Evolutionary conservation across 2,797 vertebrate genomes (phyloP).

Genomic region (Sebastes taczanowskii): DNA sequence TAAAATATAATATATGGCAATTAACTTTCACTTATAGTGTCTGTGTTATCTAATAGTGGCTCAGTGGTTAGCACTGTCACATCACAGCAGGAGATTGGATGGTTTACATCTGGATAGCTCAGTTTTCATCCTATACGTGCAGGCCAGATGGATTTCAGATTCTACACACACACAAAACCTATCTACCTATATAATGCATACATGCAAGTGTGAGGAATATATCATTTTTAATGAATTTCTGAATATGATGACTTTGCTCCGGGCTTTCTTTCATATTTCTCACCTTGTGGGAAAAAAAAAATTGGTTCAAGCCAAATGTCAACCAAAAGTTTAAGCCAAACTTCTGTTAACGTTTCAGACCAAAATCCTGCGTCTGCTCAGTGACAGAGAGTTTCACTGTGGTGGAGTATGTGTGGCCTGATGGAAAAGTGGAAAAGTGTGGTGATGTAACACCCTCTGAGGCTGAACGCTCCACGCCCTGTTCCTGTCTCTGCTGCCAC

Average conservation of each 20-base stretch:
- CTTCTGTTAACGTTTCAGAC: slow-evolving; percentile 12
- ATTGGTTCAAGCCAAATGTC: background rate
- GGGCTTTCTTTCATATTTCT: slow-evolving; percentile 2
- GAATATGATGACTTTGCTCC: slow-evolving; percentile 9
- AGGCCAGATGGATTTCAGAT: slow-evolving; percentile 4
- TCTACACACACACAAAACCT: background rate
- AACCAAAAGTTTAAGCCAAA: slow-evolving; percentile 6
- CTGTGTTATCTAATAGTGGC: background rate
- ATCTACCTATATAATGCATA: slow-evolving; percentile 11
- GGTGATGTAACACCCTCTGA: slow-evolving; percentile 76
- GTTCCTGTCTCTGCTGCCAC: slow-evolving; percentile 60
- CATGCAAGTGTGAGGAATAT: slow-evolving; percentile 4
- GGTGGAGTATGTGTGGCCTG: slow-evolving; percentile 65
- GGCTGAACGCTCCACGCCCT: slow-evolving; percentile 69
- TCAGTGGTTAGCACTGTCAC: background rate
- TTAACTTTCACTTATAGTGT: background rate
- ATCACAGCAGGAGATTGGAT: background rate
- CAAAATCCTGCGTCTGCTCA: slow-evolving; percentile 24
- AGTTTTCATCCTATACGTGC: slow-evolving; percentile 5
- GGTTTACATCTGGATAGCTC: background rate
- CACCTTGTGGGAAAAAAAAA: background rate
- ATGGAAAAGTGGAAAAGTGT: slow-evolving; percentile 78
- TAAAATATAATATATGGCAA: background rate
- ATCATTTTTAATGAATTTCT: slow-evolving; percentile 4
- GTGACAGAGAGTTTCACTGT: slow-evolving; percentile 35